phyloP scores from a whole-genome alignment of 2,113 vertebrate species.

The Archilochus colubris region DNA sequence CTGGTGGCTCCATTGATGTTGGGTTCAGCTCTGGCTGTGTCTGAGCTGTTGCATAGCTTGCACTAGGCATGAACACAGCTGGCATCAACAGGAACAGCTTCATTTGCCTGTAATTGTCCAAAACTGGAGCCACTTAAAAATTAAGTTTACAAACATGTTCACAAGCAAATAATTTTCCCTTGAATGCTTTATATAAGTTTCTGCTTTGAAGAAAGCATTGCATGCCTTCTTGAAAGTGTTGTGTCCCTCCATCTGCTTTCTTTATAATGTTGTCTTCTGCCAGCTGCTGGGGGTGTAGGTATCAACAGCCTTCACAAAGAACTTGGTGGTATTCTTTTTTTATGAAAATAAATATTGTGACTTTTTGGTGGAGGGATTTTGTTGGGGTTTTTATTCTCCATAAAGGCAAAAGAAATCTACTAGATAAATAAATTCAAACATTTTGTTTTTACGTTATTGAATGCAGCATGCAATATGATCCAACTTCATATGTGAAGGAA shows the following conservation, averaged over 20 bases:
- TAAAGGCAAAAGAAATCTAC: neutral
- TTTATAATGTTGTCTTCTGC: neutral
- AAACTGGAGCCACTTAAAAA: neutral
- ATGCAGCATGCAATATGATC: neutral
- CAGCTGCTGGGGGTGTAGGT: neutral
- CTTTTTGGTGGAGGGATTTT: neutral
- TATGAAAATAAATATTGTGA: neutral
- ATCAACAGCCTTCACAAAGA: neutral
- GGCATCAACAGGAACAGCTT: neutral
- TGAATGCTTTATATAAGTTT: neutral
- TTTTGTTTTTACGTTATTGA: constrained; percentile 22
- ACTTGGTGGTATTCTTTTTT: neutral
- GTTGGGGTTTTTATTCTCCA: neutral
- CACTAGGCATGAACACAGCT: neutral
- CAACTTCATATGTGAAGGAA: neutral
- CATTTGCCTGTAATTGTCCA: neutral
- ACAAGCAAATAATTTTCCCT: neutral
- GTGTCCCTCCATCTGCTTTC: neutral
- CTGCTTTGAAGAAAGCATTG: neutral
- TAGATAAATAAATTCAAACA: neutral
- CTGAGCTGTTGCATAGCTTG: neutral
- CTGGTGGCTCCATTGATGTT: neutral
- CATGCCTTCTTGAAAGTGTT: neutral
- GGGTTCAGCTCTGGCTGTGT: neutral
- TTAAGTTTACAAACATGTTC: neutral